These are phyloP conservation scores for Garra rufa DNA, from an alignment of 2,113 vertebrate species.

Conservation along the genomic window DNA sequence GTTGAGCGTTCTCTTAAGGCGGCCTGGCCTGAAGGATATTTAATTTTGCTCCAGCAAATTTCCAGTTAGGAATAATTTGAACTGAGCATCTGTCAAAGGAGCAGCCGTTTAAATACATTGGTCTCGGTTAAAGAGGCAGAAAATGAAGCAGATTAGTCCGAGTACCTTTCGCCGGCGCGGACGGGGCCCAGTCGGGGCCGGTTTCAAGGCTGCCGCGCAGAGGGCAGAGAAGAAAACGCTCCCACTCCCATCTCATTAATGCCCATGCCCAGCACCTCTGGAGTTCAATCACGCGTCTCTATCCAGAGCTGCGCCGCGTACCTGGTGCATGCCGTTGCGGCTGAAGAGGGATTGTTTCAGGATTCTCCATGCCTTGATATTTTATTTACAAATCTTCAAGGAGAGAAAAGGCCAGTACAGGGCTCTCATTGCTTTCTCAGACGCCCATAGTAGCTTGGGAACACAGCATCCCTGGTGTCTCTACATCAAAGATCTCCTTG, in stretches of 20 bases:
- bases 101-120: conserved; percentile 82
- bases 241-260: conserved; percentile 69
- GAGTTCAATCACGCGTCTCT: conserved; percentile 59
- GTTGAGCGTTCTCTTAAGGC: conserved; percentile 78
- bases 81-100: conserved; percentile 80
- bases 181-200: conserved; percentile 57
- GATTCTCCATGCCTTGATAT: conserved; percentile 69
- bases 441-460: conserved; percentile 63
- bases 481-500: conserved; percentile 68
- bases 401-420: conserved; percentile 59
- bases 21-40: conserved; percentile 80
- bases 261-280: conserved; percentile 58
- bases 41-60: conserved; percentile 82
- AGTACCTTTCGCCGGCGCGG: conserved; percentile 73
- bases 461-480: conserved; percentile 57
- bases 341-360: conserved; percentile 64
- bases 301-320: conserved; percentile 42
- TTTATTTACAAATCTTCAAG: conserved; percentile 74
- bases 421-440: conserved; percentile 61
- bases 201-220: conserved; percentile 55
- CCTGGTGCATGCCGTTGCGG: conserved; percentile 41
- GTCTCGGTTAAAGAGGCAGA: conserved; percentile 83
- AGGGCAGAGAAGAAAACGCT: conserved; percentile 53
- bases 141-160: conserved; percentile 83
- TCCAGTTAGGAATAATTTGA: conserved; percentile 83